phyloP scores from a whole-genome alignment of 2,113 vertebrate species.

The human (Homo sapiens) region GRCh38 chr20:55441001-55441500 shows the following conservation, averaged over 20 bases:
- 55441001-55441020: constrained; percentile 61
- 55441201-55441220: background rate
- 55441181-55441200: background rate
- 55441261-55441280: background rate
- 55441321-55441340: accelerated
- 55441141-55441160: background rate
- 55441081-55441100: constrained; percentile 6
- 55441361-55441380: background rate
- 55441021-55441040: constrained; percentile 55
- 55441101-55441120: background rate
- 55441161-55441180: background rate
- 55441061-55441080: background rate
- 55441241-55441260: background rate
- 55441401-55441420: background rate
- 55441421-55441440: background rate
- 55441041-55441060: constrained; percentile 17
- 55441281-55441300: background rate
- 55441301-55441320: background rate
- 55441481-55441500: background rate
- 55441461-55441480: background rate
- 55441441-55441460: background rate
- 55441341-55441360: background rate
- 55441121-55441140: background rate
- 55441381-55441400: background rate
- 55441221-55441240: background rate